These are phyloP conservation scores for Caradrina clavipalpis DNA, from an alignment of 2,888 invertebrate genomes.

Conservation along the genomic window DNA sequence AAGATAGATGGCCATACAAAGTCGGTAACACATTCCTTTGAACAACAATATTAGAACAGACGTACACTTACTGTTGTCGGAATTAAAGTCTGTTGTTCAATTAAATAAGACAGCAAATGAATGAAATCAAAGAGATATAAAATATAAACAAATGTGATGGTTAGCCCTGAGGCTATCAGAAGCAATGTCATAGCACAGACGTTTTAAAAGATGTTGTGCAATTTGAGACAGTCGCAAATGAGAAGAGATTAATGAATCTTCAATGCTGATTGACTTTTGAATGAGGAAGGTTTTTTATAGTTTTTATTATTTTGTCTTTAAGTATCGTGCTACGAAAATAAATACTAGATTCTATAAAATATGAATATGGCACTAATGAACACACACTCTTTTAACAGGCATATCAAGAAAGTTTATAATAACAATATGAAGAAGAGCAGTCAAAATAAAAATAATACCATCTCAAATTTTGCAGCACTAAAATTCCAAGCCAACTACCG, in stretches of 20 bases:
- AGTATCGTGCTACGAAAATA: constrained; percentile 1
- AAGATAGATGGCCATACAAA: constrained; percentile 85
- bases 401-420: neutral
- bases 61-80: constrained; percentile 61
- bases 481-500: constrained; percentile 53
- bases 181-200: constrained; percentile 52
- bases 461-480: constrained; percentile 26
- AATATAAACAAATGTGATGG: constrained; percentile 49
- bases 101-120: constrained; percentile 68
- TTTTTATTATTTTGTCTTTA: constrained; percentile 33
- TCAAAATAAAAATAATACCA: neutral
- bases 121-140: constrained; percentile 57
- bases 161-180: constrained; percentile 48
- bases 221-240: constrained; percentile 54
- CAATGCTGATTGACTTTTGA: constrained; percentile 44
- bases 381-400: neutral
- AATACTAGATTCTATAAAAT: constrained; percentile 21
- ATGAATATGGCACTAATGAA: constrained; percentile 51
- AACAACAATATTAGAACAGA: constrained; percentile 79
- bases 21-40: constrained; percentile 77
- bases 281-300: constrained; percentile 34
- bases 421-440: neutral
- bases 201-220: constrained; percentile 44
- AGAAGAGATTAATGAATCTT: constrained; percentile 56
- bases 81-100: constrained; percentile 74